These are phyloP conservation scores for Leptobrachium leishanense DNA, from an alignment of 2,113 vertebrate genomes.

Conservation along the genomic window DNA sequence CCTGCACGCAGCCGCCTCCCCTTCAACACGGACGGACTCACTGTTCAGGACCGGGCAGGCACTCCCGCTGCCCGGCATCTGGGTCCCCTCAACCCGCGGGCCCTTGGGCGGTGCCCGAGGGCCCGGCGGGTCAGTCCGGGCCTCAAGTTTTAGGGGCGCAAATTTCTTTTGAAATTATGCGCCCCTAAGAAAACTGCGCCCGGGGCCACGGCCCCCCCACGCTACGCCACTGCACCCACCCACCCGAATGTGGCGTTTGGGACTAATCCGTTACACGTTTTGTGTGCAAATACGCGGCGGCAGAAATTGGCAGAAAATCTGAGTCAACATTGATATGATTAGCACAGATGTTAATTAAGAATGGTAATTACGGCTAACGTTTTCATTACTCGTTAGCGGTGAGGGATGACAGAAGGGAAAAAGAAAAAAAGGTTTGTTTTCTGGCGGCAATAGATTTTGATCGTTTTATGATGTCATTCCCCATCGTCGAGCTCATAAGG, in stretches of 20 bases:
- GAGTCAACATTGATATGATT: conserved; percentile 42
- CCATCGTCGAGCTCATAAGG: neutral
- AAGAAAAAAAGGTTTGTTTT: neutral
- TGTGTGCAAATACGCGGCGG: conserved; percentile 18
- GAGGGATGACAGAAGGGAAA: conserved; percentile 9
- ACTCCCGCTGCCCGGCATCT: no score
- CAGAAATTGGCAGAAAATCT: conserved; percentile 30
- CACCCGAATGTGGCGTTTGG: neutral
- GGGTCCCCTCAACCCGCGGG: no score
- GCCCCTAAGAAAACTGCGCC: no score
- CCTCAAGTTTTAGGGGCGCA: no score
- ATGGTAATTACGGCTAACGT: conserved; percentile 16
- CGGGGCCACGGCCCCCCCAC: no score
- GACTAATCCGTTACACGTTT: conserved; percentile 26
- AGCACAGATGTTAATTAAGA: conserved; percentile 47
- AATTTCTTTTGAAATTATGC: no score
- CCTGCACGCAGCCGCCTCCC: no score
- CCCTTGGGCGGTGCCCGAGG: no score
- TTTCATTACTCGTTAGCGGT: conserved; percentile 6
- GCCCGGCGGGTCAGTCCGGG: no score
- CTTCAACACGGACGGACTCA: no score
- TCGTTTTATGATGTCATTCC: neutral
- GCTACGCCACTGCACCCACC: no score
- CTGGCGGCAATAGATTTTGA: conserved; percentile 2
- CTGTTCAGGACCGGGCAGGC: no score